Evolutionary conservation across 2,888 invertebrate genomes (phyloP), one percentile per base, ranked within the genome.

Genomic region (Disparrhopalites patrizii): DNA sequence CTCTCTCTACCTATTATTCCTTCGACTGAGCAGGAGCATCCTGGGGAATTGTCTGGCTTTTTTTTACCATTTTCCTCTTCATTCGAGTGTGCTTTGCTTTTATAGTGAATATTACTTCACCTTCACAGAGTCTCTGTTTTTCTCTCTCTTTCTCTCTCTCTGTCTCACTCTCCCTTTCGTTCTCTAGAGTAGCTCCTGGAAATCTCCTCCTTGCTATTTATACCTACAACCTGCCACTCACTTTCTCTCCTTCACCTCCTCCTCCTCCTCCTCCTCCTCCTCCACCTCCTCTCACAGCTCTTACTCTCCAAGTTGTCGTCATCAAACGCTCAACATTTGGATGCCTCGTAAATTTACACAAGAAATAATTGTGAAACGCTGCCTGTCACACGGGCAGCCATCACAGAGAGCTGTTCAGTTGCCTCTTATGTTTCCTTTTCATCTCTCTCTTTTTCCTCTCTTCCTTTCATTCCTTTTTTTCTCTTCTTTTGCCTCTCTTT

Each of bases 41-140:
- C 51, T 61, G 27, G n/a, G 31, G 31, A 50, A 61, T 23, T 61
- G 33, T 52, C 33, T 36, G 33, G 31, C 61, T 36, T 57, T 55
- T 28, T 55, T 55, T n/a, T 23, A 33, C 20, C 31, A 31, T 55
- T 58, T 51, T 51, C 28, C 61, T 23, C 30, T n/a, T n/a, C n/a
- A n/a, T n/a, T n/a, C n/a, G n/a, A n/a, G n/a, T n/a, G n/a, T n/a
- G n/a, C n/a, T n/a, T n/a, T n/a, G n/a, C n/a, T n/a, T n/a, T n/a
- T n/a, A n/a, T n/a, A n/a, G n/a, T n/a, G n/a, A n/a, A n/a, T n/a
- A n/a, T n/a, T n/a, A n/a, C n/a, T n/a, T n/a, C n/a, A n/a, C n/a
- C n/a, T n/a, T n/a, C n/a, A n/a, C n/a, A n/a, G 50, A 61, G 36
- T 61, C 33, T 57, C 38, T 51, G 25, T 38, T 50, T 50, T 23